Percentiles rank a stretch among this genome's conserved stretches.
Conservation (phyloP, 2,797 vertebrate species). For the Parambassis ranga region DNA sequence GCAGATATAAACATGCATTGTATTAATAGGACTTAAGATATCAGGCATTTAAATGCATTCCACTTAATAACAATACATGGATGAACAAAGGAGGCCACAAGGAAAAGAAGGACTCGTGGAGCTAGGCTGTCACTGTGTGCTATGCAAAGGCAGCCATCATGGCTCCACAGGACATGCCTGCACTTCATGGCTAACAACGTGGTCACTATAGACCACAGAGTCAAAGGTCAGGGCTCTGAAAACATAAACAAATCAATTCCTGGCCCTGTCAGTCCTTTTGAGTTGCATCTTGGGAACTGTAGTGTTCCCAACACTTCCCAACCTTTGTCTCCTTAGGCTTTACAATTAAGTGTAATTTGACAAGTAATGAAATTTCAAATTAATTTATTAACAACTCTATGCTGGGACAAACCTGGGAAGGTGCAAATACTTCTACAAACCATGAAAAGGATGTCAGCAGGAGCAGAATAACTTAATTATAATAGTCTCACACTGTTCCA, state of each 20-base stretch:
- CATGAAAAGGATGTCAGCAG: neutral
- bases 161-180: neutral
- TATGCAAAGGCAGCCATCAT: neutral
- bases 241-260: too few species aligned
- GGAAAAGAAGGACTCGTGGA: neutral
- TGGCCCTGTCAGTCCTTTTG: too few species aligned
- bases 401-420: neutral
- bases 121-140: too few species aligned
- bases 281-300: neutral
- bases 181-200: neutral
- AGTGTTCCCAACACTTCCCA: too few species aligned
- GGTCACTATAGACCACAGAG: too few species aligned
- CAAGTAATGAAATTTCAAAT: too few species aligned
- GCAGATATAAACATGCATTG: slow-evolving; percentile 26
- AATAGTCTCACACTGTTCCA: slow-evolving; percentile 19
- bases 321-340: too few species aligned
- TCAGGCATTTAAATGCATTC: slow-evolving; percentile 18
- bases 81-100: neutral
- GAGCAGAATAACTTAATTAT: slow-evolving; percentile 7
- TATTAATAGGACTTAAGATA: slow-evolving; percentile 24
- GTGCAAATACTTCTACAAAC: neutral
- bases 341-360: too few species aligned
- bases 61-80: neutral
- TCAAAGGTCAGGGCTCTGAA: too few species aligned
- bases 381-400: too few species aligned